phyloP scores from a whole-genome alignment of 1,140 invertebrate species.

The Aleiodes sp. region DNA sequence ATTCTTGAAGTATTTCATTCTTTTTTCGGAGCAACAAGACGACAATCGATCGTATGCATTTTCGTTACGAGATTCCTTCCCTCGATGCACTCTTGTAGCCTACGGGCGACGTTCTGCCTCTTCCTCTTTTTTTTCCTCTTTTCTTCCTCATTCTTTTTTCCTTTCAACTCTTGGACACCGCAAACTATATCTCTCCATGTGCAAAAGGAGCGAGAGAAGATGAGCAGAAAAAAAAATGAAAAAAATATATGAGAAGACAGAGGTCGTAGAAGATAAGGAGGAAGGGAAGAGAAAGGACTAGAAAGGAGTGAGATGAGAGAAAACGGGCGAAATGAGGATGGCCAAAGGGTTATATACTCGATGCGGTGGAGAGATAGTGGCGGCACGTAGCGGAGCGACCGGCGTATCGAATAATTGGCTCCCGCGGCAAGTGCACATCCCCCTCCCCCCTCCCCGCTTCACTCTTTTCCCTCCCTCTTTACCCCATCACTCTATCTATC shows the following conservation, averaged over 20 bases:
- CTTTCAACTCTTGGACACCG: not conserved
- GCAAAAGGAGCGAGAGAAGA: not conserved
- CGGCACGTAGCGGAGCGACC: conserved; percentile 56
- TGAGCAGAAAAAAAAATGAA: not conserved
- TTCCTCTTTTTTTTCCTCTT: conserved; percentile 14
- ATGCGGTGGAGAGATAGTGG: conserved; percentile 61
- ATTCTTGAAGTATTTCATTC: conserved; percentile 9
- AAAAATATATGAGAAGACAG: conserved; percentile 5
- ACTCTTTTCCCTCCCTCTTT: not conserved
- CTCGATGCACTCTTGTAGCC: not conserved
- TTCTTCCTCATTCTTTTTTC: not conserved
- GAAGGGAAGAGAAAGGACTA: not conserved
- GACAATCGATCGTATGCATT: conserved; percentile 31
- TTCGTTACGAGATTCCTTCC: conserved; percentile 8
- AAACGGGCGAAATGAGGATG: conserved; percentile 36
- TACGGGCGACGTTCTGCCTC: conserved; percentile 17
- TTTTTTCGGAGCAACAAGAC: no score
- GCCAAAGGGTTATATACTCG: conserved; percentile 49
- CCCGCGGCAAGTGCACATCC: conserved; percentile 65
- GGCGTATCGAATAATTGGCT: conserved; percentile 67
- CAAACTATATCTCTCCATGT: conserved; percentile 7
- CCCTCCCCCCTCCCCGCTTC: conserved; percentile 31
- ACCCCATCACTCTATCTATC: no score
- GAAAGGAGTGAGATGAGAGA: not conserved
- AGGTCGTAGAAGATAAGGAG: conserved; percentile 15